Conservation (phyloP, 2,888 invertebrate genomes). For the Hybos culiciformis region DNA sequence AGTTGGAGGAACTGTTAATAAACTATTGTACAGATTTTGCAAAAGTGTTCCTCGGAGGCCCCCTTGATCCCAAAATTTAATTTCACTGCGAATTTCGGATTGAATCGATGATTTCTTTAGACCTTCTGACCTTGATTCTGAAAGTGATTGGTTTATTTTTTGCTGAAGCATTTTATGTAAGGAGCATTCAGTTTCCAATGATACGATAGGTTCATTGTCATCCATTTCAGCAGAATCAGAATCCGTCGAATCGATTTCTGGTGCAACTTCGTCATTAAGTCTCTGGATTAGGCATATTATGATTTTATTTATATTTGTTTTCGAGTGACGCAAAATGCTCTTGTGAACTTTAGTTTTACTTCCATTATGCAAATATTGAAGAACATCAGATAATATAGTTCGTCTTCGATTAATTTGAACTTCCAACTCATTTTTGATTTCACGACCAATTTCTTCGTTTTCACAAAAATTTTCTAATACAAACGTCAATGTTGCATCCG, state of each 20-base stretch:
- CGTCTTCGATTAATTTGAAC: background rate
- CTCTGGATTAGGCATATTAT: background rate
- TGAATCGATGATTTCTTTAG: background rate
- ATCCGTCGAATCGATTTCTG: background rate
- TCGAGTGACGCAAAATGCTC: slow-evolving; percentile 4
- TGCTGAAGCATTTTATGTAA: background rate
- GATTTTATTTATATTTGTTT: background rate
- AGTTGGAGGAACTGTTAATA: background rate
- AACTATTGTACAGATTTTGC: background rate
- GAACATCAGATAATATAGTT: background rate
- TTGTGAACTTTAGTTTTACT: background rate
- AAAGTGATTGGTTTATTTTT: background rate
- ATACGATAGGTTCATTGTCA: background rate
- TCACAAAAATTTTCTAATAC: slow-evolving; percentile 1
- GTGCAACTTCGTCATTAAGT: background rate
- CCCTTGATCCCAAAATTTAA: background rate
- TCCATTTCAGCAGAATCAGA: background rate
- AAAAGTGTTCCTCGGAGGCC: background rate
- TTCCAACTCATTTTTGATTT: background rate
- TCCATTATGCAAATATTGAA: background rate
- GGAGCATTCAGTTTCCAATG: background rate
- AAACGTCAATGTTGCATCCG: background rate
- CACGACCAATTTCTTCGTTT: background rate
- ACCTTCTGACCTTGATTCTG: background rate
- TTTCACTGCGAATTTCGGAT: background rate